Evolutionary conservation across 1,140 invertebrate genomes (phyloP).

Genomic region (Pristionchus pacificus): DNA sequence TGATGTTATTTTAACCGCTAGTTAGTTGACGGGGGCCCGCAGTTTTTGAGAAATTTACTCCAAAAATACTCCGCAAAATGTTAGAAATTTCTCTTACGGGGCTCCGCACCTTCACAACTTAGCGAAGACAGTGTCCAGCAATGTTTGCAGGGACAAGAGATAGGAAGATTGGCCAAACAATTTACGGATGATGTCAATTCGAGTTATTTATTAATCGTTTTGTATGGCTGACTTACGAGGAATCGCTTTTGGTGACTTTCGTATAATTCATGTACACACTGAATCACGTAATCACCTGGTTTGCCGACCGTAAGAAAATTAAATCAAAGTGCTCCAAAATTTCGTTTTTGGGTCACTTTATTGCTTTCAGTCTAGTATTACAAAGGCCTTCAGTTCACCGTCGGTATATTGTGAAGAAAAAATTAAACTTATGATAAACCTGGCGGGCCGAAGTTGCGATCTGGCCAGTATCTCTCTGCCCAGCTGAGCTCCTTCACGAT

Average conservation of each 20-base stretch:
- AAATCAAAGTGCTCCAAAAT: not conserved
- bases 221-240: no score
- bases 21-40: not conserved
- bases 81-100: no score
- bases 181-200: no score
- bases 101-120: not conserved
- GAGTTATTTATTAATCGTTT: no score
- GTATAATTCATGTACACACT: no score
- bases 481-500: constrained; percentile 33
- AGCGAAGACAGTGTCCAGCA: no score
- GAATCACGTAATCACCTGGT: not conserved
- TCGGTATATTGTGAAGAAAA: constrained; percentile 12
- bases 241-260: no score
- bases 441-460: not conserved
- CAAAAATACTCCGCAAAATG: not conserved
- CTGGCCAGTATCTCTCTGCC: constrained; percentile 37
- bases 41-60: not conserved
- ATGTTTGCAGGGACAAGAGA: no score
- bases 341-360: constrained; percentile 1
- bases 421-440: not conserved
- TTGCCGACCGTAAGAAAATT: not conserved
- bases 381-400: not conserved
- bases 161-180: no score
- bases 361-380: constrained; percentile 1
- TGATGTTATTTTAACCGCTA: not conserved